Evolutionary conservation across 2,888 invertebrate species (phyloP), one percentile per base, ranked within the genome.

Genomic region (Aelia acuminata): DNA sequence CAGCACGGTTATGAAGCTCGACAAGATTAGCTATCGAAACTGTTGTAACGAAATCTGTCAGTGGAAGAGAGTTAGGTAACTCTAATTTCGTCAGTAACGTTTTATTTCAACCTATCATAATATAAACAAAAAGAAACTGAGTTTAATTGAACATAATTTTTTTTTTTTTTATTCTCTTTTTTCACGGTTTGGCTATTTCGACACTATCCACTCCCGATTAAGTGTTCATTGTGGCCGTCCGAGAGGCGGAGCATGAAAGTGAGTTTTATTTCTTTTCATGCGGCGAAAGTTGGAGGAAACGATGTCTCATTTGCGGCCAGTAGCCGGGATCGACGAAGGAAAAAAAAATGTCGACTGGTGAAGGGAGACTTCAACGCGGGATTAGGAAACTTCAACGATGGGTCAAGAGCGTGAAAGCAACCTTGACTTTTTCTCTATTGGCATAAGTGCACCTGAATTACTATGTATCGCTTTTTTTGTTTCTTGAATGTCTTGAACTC

Each of bases 361-460:
- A 80, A 80, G 80, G 80, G 80, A 80, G 80, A 80, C 80, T 80
- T 80, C 43, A 80, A 80, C 80, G 80, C 80, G 39, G 43, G 80
- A 80, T 80, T 80, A 80, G 80, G 80, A 80, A 80, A 80, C 80
- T 80, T 47, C 7, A 80, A 80, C 80, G 80, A 47, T 80, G 80
- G 80, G 80, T 80, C 80, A 80, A 80, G 80, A 80, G 43, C 39
- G 80, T 80, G 80, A 80, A 80, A 80, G 80, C 43, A 80, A 80
- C 80, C 80, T 80, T 80, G 80, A 70, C 63, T 35, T 70, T 70
- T 70, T 35, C 31, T 20, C 1, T 35, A 70, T 8, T 57, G 57
- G 57, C 57, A 26, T 57, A 26, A 57, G 18, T 70, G 18, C 63
- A 70, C 35, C 35, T 18, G 1, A 35, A 70, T 35, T 35, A 35